A percentile compares a stretch with the other conserved stretches of the same genome.
phyloP scores from a whole-genome alignment of 2,113 vertebrate species.

The Nesoenas mayeri region DNA sequence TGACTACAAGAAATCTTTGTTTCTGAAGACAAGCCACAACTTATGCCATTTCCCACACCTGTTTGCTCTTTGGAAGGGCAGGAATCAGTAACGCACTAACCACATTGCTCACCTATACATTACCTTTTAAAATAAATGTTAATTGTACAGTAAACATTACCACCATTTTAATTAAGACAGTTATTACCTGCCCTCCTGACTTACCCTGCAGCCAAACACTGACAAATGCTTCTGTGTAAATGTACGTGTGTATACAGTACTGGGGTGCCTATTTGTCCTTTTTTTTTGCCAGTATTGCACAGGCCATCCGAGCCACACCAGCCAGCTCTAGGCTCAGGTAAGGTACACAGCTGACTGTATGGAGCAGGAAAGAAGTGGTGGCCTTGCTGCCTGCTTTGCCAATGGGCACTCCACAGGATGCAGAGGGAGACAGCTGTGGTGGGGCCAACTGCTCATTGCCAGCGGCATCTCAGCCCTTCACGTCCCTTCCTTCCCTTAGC shows the following conservation, averaged over 20 bases:
- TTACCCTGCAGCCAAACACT: neutral
- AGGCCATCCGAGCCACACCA: fast-evolving
- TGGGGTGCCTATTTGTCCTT: neutral
- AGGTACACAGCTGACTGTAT: neutral
- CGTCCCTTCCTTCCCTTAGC: neutral
- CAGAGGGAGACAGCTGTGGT: fast-evolving
- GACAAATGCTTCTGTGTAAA: neutral
- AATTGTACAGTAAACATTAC: neutral
- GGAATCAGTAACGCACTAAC: neutral
- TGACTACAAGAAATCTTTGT: neutral
- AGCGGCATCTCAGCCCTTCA: neutral
- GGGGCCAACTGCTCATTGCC: neutral
- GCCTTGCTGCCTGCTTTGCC: neutral
- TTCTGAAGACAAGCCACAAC: neutral
- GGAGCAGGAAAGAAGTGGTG: neutral
- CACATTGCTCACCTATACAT: neutral
- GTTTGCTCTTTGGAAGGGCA: neutral
- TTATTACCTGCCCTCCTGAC: neutral
- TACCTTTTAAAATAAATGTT: neutral
- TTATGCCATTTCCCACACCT: fast-evolving
- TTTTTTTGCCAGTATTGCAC: neutral
- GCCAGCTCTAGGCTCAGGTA: neutral
- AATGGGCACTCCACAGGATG: neutral
- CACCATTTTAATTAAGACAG: neutral
- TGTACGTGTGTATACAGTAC: fast-evolving